Evolutionary conservation across 2,113 vertebrate genomes (phyloP).

Genomic region (Bos taurus): ARS-UCD2.0 NC_037336.1:10477001-10477500

Average conservation of each 20-base stretch:
- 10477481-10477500: neutral
- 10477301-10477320: neutral
- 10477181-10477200: neutral
- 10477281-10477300: constrained; percentile 22
- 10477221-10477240: neutral
- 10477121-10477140: neutral
- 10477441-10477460: neutral
- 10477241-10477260: neutral
- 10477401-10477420: neutral
- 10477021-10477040: neutral
- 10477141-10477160: neutral
- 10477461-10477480: neutral
- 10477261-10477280: neutral
- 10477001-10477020: neutral
- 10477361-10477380: neutral
- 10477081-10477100: neutral
- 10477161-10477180: neutral
- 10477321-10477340: neutral
- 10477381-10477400: neutral
- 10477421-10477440: neutral
- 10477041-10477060: neutral
- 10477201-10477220: neutral
- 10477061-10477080: neutral
- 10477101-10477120: neutral
- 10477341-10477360: neutral